These are phyloP conservation scores for Erebia ligea DNA, from an alignment of 2,888 invertebrate genomes.

Conservation along the genomic window DNA sequence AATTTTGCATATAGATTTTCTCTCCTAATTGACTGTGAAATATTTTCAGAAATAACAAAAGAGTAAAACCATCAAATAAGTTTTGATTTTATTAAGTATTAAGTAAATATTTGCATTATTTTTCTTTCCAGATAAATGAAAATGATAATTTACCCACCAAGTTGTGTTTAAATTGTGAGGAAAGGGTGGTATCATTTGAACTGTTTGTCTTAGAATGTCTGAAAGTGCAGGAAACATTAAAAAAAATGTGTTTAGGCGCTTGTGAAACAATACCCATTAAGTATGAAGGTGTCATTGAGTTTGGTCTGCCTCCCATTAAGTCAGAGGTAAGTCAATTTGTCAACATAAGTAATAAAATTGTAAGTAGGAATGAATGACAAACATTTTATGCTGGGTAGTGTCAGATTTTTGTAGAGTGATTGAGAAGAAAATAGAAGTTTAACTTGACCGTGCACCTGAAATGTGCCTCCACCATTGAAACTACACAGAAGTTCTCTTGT, in stretches of 20 bases:
- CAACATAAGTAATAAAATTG: too few relatives aligned
- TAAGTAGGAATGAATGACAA: too few relatives aligned
- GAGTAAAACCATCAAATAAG: neutral
- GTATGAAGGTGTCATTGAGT: slow-evolving; percentile 49
- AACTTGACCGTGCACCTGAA: too few relatives aligned
- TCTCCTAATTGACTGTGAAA: too few relatives aligned
- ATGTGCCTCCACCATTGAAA: too few relatives aligned
- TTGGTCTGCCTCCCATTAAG: slow-evolving; percentile 54
- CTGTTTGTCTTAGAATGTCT: slow-evolving; percentile 72
- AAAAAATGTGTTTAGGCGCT: slow-evolving; percentile 54
- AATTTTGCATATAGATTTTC: too few relatives aligned
- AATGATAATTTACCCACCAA: slow-evolving; percentile 69
- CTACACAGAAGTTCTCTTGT: too few relatives aligned
- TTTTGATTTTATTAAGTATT: neutral
- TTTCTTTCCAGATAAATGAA: slow-evolving; percentile 61
- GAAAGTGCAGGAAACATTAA: slow-evolving; percentile 67
- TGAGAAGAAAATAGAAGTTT: too few relatives aligned
- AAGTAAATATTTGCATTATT: neutral
- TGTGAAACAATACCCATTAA: slow-evolving; percentile 52
- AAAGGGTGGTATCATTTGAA: slow-evolving; percentile 74
- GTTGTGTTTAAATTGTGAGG: slow-evolving; percentile 74
- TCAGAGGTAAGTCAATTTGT: slow-evolving; percentile 55
- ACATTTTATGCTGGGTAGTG: too few relatives aligned
- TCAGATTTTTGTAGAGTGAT: too few relatives aligned
- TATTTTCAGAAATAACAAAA: too few relatives aligned